Percentiles rank a stretch among this genome's conserved stretches.
Evolutionary conservation across 2,888 invertebrate species (phyloP).

Genomic region (Pherbina coryleti): DNA sequence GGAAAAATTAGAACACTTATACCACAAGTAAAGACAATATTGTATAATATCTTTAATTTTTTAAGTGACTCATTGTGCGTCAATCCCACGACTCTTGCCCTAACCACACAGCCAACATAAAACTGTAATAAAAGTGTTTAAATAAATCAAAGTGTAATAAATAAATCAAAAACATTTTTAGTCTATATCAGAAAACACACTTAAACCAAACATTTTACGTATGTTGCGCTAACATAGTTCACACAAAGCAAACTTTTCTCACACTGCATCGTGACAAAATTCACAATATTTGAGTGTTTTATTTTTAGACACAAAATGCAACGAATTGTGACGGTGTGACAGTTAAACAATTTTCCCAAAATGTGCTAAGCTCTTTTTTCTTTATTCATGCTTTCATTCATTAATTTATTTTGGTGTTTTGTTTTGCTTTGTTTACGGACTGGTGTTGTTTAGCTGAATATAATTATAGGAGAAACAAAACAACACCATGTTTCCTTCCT

Average conservation of each 20-base stretch:
- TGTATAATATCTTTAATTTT: neutral
- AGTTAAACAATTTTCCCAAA: conserved; percentile 12
- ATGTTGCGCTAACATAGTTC: neutral
- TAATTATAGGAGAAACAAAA: conserved; percentile 16
- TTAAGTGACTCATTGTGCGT: neutral
- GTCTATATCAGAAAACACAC: conserved; percentile 4
- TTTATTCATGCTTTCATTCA: neutral
- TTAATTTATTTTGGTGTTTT: neutral
- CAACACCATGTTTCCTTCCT: neutral
- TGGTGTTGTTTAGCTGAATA: neutral
- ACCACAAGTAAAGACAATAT: neutral
- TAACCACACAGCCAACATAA: neutral
- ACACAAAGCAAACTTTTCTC: neutral
- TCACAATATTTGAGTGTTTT: neutral
- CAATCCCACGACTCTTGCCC: neutral
- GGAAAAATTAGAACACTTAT: neutral
- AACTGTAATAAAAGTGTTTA: neutral
- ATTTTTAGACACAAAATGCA: conserved; percentile 28
- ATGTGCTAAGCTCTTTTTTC: neutral
- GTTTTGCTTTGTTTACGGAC: neutral
- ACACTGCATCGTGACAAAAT: neutral
- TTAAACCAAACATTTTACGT: neutral
- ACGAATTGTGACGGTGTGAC: conserved; percentile 27
- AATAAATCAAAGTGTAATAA: no score
- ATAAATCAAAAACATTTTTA: conserved; percentile 16